Conservation (phyloP, 2,888 invertebrate genomes). For the Mimas tiliae region DNA sequence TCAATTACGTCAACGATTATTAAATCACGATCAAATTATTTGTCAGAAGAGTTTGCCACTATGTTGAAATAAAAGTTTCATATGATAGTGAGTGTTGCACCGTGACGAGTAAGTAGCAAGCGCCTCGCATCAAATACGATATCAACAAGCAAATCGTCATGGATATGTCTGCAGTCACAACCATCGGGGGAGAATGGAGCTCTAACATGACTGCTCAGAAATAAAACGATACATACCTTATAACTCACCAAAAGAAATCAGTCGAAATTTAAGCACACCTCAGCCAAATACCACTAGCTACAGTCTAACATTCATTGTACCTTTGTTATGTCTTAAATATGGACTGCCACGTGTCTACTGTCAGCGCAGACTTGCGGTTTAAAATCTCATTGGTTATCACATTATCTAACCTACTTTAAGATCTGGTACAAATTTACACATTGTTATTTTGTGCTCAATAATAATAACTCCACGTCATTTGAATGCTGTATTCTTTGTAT, state of each 20-base stretch:
- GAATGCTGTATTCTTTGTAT: conserved; percentile 37
- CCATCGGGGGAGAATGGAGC: conserved; percentile 64
- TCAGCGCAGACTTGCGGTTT: conserved; percentile 61
- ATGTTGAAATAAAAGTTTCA: conserved; percentile 48
- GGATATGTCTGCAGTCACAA: conserved; percentile 83
- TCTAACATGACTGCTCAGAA: conserved; percentile 59
- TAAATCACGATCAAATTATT: conserved; percentile 72
- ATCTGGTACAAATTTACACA: conserved; percentile 77
- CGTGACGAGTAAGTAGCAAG: background rate
- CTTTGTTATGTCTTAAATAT: conserved; percentile 71
- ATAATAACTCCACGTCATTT: conserved; percentile 51
- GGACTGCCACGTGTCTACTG: conserved; percentile 62
- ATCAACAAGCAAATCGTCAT: conserved; percentile 40
- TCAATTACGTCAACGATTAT: conserved; percentile 66
- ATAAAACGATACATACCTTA: conserved; percentile 52
- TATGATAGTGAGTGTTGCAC: conserved; percentile 29
- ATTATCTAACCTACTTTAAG: conserved; percentile 80
- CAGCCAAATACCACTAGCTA: conserved; percentile 64
- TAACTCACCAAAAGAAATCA: conserved; percentile 59
- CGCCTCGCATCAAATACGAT: background rate
- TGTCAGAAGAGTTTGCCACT: conserved; percentile 74
- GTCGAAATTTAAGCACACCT: conserved; percentile 71
- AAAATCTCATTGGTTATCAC: conserved; percentile 84
- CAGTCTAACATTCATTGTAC: conserved; percentile 80
- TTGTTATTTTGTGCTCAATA: conserved; percentile 78